A percentile compares a stretch with the other conserved stretches of the same genome.
Conservation (phyloP, 1,140 invertebrate species). For the Eubasilissa regina region DNA sequence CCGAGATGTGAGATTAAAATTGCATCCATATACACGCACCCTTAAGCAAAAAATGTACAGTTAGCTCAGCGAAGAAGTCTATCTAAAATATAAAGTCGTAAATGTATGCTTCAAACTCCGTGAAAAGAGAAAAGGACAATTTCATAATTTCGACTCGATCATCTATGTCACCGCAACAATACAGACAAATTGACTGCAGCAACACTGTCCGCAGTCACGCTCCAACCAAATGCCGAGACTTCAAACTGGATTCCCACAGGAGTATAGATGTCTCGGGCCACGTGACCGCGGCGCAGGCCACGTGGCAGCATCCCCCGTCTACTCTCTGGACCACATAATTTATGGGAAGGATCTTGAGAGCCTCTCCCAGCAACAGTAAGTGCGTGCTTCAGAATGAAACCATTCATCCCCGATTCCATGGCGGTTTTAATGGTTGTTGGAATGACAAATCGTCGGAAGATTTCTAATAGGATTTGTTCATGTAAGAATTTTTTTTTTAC, state of each 20-base stretch:
- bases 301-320: constrained; percentile 38
- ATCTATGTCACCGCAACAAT: background rate
- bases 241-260: constrained; percentile 38
- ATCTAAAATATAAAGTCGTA: no score
- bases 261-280: constrained; percentile 49
- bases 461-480: background rate
- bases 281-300: constrained; percentile 47
- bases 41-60: no score
- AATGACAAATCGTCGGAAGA: background rate
- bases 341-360: constrained; percentile 51
- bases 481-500: no score
- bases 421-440: background rate
- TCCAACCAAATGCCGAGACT: constrained; percentile 18
- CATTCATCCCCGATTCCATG: background rate
- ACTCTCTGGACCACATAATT: constrained; percentile 33
- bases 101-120: no score
- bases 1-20: no score
- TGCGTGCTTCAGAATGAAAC: background rate
- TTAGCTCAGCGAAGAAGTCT: no score
- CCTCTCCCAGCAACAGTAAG: background rate
- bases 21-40: no score
- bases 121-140: no score
- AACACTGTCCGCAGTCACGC: background rate
- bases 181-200: constrained; percentile 6
- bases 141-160: no score